Base-by-base conservation (phyloP, 2,888 invertebrate genomes). In the Phoronis australis region DNA sequence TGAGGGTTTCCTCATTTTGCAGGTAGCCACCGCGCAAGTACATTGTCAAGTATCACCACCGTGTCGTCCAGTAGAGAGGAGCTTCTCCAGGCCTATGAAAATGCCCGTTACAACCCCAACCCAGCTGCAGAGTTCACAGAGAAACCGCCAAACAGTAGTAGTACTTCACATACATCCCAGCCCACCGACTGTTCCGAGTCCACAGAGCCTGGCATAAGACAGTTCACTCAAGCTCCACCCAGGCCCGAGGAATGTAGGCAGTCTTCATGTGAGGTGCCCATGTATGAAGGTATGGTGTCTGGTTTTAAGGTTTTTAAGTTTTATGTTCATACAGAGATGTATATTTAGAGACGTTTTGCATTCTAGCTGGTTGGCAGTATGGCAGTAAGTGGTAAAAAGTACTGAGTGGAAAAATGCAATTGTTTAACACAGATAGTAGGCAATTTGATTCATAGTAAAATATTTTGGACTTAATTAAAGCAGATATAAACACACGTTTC, bases 1-100 rank as follows among this genome's bases (percentile, higher is more conserved):
- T 1, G n/a, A n/a, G n/a, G 15, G 18, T 39, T 39, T 9, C 35
- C 41, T n/a, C 31, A 25, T 2, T 12, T 43, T 3, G 21, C 55
- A 68, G 70, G 65, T 4, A 66, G 67, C 49, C 68, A 68, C 40
- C 59, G 70, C 24, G 66, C 69, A 49, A 69, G 69, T 48, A 60
- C 66, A n/a, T 64, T 71, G 22, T 71, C 70, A 5, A 69, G 68
- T 42, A 65, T 69, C 6, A 71, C 71, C 4, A 71, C 71, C 1
- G 69, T 71, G 9, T 71, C 71, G 3, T 68, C 69, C 20, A 71
- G 69, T 35, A 54, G 70, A 23, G 71, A 71, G 39, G 71, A 72
- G 42, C 57, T 72, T 4, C 45, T 69, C 37, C 66, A 67, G 38
- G 70, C 70, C 1, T 61, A 69, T 47, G 68, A 71, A 49, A 70